Base-by-base conservation (phyloP, 2,113 vertebrate species). In the Epinephelus cyanopodus region DNA sequence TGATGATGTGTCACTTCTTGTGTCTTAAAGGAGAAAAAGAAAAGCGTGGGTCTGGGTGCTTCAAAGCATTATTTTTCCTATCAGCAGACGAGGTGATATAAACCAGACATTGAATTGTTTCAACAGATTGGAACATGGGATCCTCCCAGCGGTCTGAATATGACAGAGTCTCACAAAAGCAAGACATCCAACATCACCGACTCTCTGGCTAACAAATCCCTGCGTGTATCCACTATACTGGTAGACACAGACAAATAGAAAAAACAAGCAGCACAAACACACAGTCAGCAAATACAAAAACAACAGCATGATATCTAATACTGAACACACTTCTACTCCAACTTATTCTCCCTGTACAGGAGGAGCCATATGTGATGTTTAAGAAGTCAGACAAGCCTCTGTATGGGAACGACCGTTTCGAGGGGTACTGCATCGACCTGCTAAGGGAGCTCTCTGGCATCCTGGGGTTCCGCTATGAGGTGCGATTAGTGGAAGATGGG, bases 351-450 rank as follows among this genome's bases (percentile, higher is more conserved):
- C 81, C 29, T 73, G 63, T 88, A 27, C 92, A 99, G 98, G 98
- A 98, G 93, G 98, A 99, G 92, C 98, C 98, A 1, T 99, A 99
- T 74, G 98, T 99, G 84, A 97, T 99, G 95, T 99, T 99, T 87
- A 99, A 99, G 94, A 99, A 99, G 84, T 99, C 98, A 14, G 98
- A 99, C 91, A 99, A 99, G 82, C 98, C 98, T 62, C 95, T 99
- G 60, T 99, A 98, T 13, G 98, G 98, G 29, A 99, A 99, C 63
- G 98, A 99, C 90, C 96, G 98, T 54, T 99, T 99, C 69, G 98
- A 99, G 85, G 98, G 98, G 48, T 99, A 96, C 90, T 99, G 98
- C 39, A 99, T 99, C 85, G 98, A 99, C 90, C 96, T 99, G 77
- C 96, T 99, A 64, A 96, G 96, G 86, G 98, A 99, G 87, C 94